A percentile compares a stretch with the other conserved stretches of the same genome.
These are phyloP conservation scores for Mimachlamys varia DNA, from an alignment of 2,888 invertebrate species.

Conservation along the genomic window DNA sequence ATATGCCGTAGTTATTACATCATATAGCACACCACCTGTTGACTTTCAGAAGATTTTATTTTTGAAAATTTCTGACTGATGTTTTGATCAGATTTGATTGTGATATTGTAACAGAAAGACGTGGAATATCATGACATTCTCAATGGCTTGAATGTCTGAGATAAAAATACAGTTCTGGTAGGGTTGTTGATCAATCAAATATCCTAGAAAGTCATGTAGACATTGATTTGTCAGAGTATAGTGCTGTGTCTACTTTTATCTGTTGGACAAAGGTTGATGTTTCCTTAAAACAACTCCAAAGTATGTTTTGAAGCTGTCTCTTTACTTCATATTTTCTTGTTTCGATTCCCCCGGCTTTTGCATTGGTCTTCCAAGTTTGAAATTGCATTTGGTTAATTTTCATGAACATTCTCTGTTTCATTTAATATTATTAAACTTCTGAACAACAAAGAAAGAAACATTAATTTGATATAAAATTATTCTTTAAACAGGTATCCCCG, in stretches of 20 bases:
- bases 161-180: not conserved
- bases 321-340: not conserved
- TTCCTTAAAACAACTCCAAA: not conserved
- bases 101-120: not conserved
- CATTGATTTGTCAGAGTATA: not conserved
- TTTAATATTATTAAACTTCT: not conserved
- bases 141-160: not conserved
- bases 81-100: not conserved
- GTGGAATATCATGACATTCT: slow-evolving; percentile 6
- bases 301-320: not conserved
- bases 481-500: slow-evolving; percentile 61
- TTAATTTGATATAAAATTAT: slow-evolving; percentile 18
- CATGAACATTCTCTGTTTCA: not conserved
- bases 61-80: not conserved
- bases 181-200: slow-evolving; percentile 17
- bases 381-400: no score
- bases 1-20: no score
- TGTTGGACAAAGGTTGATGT: not conserved
- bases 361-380: not conserved
- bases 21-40: not conserved
- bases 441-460: not conserved
- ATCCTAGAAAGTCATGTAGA: not conserved
- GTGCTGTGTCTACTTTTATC: not conserved
- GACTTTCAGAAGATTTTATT: not conserved
- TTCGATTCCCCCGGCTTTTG: not conserved